Percentiles rank a stretch among this genome's conserved stretches.
These are phyloP conservation scores for Atopsyche davidsoni DNA, from an alignment of 1,140 invertebrate species.

Conservation along the genomic window DNA sequence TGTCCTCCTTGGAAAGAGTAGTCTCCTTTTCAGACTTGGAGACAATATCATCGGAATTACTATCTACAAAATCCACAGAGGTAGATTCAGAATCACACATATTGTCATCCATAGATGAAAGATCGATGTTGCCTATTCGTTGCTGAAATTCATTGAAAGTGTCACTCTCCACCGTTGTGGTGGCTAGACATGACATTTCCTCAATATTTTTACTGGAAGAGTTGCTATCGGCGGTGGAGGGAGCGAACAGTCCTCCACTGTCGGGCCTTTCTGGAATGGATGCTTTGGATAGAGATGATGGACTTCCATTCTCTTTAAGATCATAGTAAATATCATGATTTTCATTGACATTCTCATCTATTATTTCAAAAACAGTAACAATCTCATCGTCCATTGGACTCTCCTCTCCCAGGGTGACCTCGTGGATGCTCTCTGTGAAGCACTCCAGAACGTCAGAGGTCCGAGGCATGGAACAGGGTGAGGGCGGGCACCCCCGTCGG, in stretches of 20 bases:
- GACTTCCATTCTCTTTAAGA: conserved; percentile 41
- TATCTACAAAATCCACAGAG: conserved; percentile 3
- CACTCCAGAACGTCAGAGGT: conserved; percentile 9
- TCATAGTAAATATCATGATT: conserved; percentile 42
- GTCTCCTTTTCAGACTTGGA: too few species aligned
- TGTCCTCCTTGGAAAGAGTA: too few species aligned
- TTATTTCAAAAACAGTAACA: conserved; percentile 46
- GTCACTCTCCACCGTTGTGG: not conserved
- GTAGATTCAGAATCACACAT: conserved; percentile 4
- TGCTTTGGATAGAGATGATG: too few species aligned
- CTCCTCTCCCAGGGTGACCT: conserved; percentile 4
- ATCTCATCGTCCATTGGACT: conserved; percentile 43
- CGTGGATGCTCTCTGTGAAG: not conserved
- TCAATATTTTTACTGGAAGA: not conserved
- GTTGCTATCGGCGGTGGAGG: not conserved
- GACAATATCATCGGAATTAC: not conserved
- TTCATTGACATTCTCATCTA: conserved; percentile 38
- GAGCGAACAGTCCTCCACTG: not conserved
- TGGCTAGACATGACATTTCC: not conserved
- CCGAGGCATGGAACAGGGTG: too few species aligned
- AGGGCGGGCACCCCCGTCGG: conserved; percentile 13
- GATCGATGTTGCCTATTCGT: not conserved
- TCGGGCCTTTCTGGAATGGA: too few species aligned
- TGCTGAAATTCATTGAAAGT: not conserved
- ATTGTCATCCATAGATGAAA: not conserved